Base-by-base conservation (phyloP, 2,797 vertebrate genomes). In the Furcifer pardalis region DNA sequence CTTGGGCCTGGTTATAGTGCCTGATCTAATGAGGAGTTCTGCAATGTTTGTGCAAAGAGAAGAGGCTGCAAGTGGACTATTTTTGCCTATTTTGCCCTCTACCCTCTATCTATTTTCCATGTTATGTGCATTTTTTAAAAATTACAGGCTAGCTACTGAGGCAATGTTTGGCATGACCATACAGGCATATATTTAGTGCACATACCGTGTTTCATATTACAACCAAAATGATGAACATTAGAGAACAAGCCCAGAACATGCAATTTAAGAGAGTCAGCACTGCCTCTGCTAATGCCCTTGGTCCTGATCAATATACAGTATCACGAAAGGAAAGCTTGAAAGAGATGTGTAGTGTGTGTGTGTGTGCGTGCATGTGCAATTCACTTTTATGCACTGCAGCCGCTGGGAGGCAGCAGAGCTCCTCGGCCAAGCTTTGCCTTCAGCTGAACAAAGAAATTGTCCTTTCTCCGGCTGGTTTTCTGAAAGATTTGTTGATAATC, bases 391-490 rank as follows among this genome's bases (percentile, higher is more conserved):
- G 25, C 5, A 6, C 1, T 75, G 15, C 13, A 37, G 71, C 62
- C 62, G 25, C 46, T 42, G 35, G 72, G 71, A 49, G 46, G 49
- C 78, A 85, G 78, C 30, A 85, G 72, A 68, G 59, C 69, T 9
- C 60, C 52, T 81, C 68, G 30, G 37, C 46, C 23, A 37, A 49
- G 30, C 49, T 32, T 56, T 17, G 40, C 27, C 52, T 12, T 59
- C 49, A 75, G 12, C 63, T 32, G 42, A 56, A 46, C 23, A 60
- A 75, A 76, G 32, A 21, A 59, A 9, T 9, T 37, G 35, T 4
- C 21, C 4, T 74, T 37, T 81, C 27, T 46, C 17, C 52, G 40
- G 5, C 52, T 9, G 15, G 25, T 27, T 15, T 21, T 56, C 44
- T 42, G 32, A 46, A 32, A 63, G 6, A n/a, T 2, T 37, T 35